Evolutionary conservation across 1,140 invertebrate genomes (phyloP), one percentile per base, ranked within the genome.

Genomic region (Drosophila kepulauana): DNA sequence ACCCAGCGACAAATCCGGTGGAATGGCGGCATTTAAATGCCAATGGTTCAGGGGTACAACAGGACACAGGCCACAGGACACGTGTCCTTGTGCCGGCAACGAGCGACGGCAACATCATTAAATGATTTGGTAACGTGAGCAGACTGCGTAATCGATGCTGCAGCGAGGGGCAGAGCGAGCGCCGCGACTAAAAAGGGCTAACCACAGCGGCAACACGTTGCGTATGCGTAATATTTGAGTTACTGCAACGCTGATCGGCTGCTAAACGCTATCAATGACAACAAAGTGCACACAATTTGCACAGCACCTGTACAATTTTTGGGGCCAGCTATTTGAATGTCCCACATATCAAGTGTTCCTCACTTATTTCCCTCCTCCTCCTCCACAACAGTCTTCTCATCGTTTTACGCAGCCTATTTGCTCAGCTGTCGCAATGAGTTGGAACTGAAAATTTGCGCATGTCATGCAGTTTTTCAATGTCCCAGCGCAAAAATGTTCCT

Each of bases 51-150:
- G 35, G 10, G 7, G 16, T 38, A 38, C 3, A 25, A 4, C 20
- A 25, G 20, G 3, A 25, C 20, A 10, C 2, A n/a, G 51, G 11
- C 25, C n/a, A 33, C 62, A 54, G 48, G 48, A 35, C 49, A 71
- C 59, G 59, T 64, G 68, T 56, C 58, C 58, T 49, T 38, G 51
- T 28, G 33, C 13, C n/a, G n/a, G 3, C 49, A 25, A 5, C 20
- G 25, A 11, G 15, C 20, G 13, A n/a, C 52, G 13, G 33, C 33
- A 20, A 66, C 82, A 81, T 79, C 71, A 82, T 79, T 87, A 77
- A 86, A 87, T 87, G 79, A 86, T 86, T 86, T 68, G 72, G 56
- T 64, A 79, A 87, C 82, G 82, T 86, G 79, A 87, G 72, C 56
- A 41, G 71, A 65, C 56, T 82, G 46, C 16, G 45, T 68, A 77